Evolutionary conservation across 2,113 vertebrate genomes (phyloP).

Genomic region (Carassius gibelio): DNA sequence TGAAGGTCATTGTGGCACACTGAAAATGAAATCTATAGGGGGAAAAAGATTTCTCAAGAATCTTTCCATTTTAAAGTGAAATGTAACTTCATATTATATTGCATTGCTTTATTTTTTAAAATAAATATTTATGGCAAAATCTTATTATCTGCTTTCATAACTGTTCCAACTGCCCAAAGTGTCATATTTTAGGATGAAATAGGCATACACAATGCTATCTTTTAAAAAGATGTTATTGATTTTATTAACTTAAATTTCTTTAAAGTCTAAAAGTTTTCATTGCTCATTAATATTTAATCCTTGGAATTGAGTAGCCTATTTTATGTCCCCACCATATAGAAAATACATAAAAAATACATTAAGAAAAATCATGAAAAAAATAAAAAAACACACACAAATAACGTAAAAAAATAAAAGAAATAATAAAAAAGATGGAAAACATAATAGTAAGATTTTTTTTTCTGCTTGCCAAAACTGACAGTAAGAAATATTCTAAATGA

Average conservation of each 20-base stretch:
- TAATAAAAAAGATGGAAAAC: too few species aligned
- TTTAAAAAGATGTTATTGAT: too few species aligned
- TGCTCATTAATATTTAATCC: neutral
- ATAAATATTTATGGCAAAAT: neutral
- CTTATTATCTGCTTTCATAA: neutral
- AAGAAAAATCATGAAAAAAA: too few species aligned
- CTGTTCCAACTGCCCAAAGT: neutral
- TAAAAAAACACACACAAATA: too few species aligned
- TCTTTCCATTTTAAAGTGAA: neutral
- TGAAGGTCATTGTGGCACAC: neutral
- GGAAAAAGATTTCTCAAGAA: neutral
- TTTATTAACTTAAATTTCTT: neutral
- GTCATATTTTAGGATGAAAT: neutral
- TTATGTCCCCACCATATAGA: neutral
- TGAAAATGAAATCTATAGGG: neutral
- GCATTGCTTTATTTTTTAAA: neutral
- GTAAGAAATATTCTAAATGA: too few species aligned
- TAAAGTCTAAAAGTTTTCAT: neutral
- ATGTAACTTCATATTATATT: neutral
- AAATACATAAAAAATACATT: too few species aligned
- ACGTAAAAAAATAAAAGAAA: too few species aligned
- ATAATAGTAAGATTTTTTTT: too few species aligned
- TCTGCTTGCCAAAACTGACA: too few species aligned
- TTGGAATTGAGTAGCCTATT: neutral
- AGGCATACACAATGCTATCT: neutral